Percentiles rank a stretch among this genome's conserved stretches.
Conservation (phyloP, 2,888 invertebrate species). For the Linyphia triangularis region DNA sequence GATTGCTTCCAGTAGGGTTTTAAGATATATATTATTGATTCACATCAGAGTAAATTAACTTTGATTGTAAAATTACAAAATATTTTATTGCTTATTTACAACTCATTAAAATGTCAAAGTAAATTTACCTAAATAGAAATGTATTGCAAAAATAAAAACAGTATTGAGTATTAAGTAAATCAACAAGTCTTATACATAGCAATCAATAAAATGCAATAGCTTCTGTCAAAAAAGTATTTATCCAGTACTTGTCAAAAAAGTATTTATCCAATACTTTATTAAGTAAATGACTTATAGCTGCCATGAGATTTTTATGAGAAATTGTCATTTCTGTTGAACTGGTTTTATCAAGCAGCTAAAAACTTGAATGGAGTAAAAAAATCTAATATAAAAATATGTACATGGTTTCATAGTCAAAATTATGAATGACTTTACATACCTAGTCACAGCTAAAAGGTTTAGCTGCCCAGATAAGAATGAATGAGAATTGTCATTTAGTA, state of each 20-base stretch:
- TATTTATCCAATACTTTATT: background rate
- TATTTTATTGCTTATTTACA: background rate
- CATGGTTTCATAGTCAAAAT: constrained; percentile 62
- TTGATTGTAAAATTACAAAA: background rate
- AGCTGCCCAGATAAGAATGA: constrained; percentile 56
- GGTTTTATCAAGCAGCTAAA: constrained; percentile 63
- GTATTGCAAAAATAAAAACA: background rate
- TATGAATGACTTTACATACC: constrained; percentile 55
- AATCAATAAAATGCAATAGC: background rate
- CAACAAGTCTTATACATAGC: background rate
- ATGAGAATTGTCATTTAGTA: constrained; percentile 50
- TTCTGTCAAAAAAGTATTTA: background rate
- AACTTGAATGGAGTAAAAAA: constrained; percentile 69
- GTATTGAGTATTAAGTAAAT: background rate
- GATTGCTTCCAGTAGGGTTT: background rate
- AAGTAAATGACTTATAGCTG: constrained; percentile 3
- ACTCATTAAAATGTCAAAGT: background rate
- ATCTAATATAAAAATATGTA: constrained; percentile 74
- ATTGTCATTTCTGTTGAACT: background rate
- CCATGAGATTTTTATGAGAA: background rate
- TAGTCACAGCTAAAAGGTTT: constrained; percentile 47
- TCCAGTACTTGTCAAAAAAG: background rate
- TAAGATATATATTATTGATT: background rate
- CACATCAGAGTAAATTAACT: background rate
- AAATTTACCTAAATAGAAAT: background rate